Base-by-base conservation (phyloP, 37 sponge, comb jelly and placozoan species). In the Eunapius fragilis region DNA sequence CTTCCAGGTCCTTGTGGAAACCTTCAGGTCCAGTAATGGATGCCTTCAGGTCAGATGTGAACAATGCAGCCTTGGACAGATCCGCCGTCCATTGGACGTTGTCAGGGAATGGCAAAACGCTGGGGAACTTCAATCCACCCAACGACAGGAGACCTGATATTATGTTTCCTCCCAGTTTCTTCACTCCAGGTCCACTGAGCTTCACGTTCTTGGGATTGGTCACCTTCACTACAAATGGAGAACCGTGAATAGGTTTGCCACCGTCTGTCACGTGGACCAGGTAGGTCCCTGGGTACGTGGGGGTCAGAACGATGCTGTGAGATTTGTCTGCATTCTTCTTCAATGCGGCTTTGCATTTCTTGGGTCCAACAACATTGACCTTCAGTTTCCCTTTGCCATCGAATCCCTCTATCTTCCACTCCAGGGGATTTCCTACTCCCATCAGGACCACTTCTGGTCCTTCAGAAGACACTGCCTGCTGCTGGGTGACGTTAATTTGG, bases 181-280 rank as follows among this genome's bases (percentile, higher is more conserved):
- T 58, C 58, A 58, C 58, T 58, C 58, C 58, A 19, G 58, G 58
- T 58, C 58, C 58, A 58, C 17, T 58, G 14, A 58, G 58, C 22
- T 58, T 58, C 17, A 58, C 58, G 17, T 58, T 58, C 58, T 58
- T 58, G 58, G 58, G 58, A 58, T 58, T 58, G 17, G 82, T 32
- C 10, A 82, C 82, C 38, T 71, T 82, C 72, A 82, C 82, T 22
- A 25, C 25, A 47, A 82, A 82, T 2, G 82, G 82, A 70, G 82
- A 82, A 0, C 82, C 82, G 37, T 48, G 82, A n/a, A 82, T 45
- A 5, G 72, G 72, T 34, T 82, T 71, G 2, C 72, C 82, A 82
- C 72, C 37, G 45, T 72, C 70, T 17, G 34, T 25, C 12, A 82
- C 38, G 31, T 70, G 70, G 70, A 69, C 45, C 10, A 72, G 27